Evolutionary conservation across 35 echinoderm and acorn worm genomes (phyloP).

Genomic region (Eucidaris tribuloides): DNA sequence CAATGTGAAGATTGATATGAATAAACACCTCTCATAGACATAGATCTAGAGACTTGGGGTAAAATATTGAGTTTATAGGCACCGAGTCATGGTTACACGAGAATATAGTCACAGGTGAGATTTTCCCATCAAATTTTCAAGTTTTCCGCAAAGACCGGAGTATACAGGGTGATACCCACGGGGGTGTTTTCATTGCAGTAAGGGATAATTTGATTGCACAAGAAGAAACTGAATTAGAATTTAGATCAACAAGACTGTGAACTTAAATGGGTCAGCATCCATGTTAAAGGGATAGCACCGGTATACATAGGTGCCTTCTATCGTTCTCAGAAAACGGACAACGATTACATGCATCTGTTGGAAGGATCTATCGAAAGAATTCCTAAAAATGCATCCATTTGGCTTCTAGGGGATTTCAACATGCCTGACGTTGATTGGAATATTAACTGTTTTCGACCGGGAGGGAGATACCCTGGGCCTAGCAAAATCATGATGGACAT

Average conservation of each 20-base stretch:
- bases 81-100: too few species aligned
- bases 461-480: conserved; percentile 45
- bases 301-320: conserved; percentile 54
- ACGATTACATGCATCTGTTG: conserved; percentile 29
- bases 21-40: too few species aligned
- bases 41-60: too few species aligned
- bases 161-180: background rate
- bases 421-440: conserved; percentile 65
- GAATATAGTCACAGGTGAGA: too few species aligned
- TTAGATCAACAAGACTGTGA: conserved; percentile 31
- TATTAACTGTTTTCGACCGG: conserved; percentile 6
- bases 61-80: too few species aligned
- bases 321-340: conserved; percentile 19
- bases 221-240: conserved; percentile 17
- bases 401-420: conserved; percentile 69
- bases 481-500: conserved; percentile 61
- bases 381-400: conserved; percentile 44
- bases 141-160: too few species aligned
- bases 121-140: too few species aligned
- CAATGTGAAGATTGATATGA: too few species aligned
- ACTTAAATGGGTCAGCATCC: background rate
- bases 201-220: background rate
- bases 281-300: conserved; percentile 31
- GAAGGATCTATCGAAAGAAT: conserved; percentile 31
- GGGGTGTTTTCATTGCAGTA: conserved; percentile 22